Conservation (phyloP, 1,140 invertebrate genomes). For the Brachionus koreanus region DNA sequence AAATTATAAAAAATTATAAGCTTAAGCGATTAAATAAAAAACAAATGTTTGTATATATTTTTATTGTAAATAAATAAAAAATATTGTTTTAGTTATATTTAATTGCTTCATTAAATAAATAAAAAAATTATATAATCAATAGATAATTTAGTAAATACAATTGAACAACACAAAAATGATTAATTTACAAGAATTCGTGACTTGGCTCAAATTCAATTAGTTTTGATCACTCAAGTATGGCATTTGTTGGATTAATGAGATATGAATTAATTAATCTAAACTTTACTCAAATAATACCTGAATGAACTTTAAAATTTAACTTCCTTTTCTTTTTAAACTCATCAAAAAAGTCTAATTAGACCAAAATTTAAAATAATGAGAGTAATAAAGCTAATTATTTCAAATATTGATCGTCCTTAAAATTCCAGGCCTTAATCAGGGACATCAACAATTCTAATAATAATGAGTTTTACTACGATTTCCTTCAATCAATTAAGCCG, state of each 20-base stretch:
- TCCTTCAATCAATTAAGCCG: slow-evolving; percentile 27
- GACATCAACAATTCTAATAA: not conserved
- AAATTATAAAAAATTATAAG: too few species aligned
- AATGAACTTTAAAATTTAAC: not conserved
- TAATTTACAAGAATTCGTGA: not conserved
- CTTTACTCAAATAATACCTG: not conserved
- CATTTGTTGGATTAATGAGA: not conserved
- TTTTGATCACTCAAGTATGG: not conserved
- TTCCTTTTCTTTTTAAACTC: not conserved
- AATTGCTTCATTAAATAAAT: not conserved
- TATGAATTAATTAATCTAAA: not conserved
- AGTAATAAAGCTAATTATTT: not conserved
- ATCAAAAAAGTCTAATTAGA: not conserved
- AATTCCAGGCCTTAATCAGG: slow-evolving; percentile 12
- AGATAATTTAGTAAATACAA: not conserved
- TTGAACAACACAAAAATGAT: not conserved
- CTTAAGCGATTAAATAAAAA: too few species aligned
- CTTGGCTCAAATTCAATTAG: not conserved
- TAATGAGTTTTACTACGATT: slow-evolving; percentile 2
- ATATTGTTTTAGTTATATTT: too few species aligned
- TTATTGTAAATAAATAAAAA: too few species aligned
- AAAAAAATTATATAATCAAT: not conserved
- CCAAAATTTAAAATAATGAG: not conserved
- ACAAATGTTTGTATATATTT: too few species aligned
- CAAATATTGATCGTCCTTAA: slow-evolving; percentile 10